These are phyloP conservation scores for zebrafish (Danio rerio) DNA, from an alignment of 2,113 vertebrate species.

Conservation along the genomic window DNA sequence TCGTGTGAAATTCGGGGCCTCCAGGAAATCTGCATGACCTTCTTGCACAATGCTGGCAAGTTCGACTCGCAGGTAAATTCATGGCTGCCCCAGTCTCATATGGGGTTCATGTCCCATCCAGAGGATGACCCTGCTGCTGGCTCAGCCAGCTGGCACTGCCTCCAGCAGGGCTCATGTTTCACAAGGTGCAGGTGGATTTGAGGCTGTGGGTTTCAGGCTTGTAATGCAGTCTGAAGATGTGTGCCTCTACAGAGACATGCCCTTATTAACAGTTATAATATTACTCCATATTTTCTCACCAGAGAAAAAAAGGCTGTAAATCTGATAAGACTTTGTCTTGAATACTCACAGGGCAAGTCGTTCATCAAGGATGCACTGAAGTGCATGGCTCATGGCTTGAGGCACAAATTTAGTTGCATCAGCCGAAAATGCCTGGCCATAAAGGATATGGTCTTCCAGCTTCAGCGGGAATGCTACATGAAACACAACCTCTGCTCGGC, in stretches of 20 bases:
- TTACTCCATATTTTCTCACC: not conserved
- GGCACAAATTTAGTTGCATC: conserved; percentile 97
- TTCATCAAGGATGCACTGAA: conserved; percentile 98
- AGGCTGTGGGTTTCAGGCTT: conserved; percentile 47
- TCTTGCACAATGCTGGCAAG: conserved; percentile 98
- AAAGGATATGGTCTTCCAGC: conserved; percentile 97
- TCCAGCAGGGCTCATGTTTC: conserved; percentile 67
- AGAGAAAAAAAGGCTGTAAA: conserved; percentile 7
- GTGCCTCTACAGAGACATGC: conserved; percentile 45
- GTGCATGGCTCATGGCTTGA: conserved; percentile 95
- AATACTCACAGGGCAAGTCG: conserved; percentile 87
- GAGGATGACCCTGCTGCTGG: conserved; percentile 56
- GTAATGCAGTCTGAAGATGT: conserved; percentile 62
- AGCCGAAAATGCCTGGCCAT: conserved; percentile 98
- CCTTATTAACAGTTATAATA: not conserved
- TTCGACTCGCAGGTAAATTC: conserved; percentile 96
- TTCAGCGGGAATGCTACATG: conserved; percentile 96
- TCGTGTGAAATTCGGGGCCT: conserved; percentile 97
- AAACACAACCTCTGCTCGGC: conserved; percentile 95
- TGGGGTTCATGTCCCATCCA: conserved; percentile 58
- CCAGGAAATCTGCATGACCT: conserved; percentile 98
- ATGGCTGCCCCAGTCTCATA: conserved; percentile 29
- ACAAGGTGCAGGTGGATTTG: conserved; percentile 62
- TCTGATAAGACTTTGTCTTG: conserved; percentile 27
- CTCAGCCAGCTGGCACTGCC: conserved; percentile 63